A percentile compares a stretch with the other conserved stretches of the same genome.
Conservation (phyloP, 2,113 vertebrate species). For the Tympanuchus pallidicinctus region DNA sequence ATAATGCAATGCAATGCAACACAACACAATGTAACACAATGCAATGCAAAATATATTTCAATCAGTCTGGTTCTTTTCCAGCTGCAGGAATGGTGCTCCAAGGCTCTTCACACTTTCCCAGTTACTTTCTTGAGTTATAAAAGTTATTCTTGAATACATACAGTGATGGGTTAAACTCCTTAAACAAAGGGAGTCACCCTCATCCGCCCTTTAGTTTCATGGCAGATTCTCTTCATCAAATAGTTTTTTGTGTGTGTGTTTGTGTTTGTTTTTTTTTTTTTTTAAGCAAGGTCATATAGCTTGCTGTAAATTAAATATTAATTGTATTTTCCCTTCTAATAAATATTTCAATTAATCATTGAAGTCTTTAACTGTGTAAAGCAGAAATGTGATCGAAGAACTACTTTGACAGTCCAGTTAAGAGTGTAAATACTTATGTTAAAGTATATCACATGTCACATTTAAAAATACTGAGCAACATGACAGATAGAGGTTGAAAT, state of each 20-base stretch:
- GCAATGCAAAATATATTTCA: neutral
- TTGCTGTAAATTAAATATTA: neutral
- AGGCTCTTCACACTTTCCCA: neutral
- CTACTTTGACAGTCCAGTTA: neutral
- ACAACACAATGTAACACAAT: neutral
- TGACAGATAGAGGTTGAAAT: neutral
- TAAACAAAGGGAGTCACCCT: neutral
- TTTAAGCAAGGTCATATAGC: neutral
- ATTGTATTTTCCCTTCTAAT: neutral
- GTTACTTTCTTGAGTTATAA: neutral
- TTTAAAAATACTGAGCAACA: neutral
- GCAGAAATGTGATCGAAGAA: neutral
- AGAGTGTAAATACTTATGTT: neutral
- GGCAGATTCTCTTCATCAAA: neutral
- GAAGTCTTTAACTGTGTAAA: neutral
- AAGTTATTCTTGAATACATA: neutral
- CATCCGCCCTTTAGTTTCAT: neutral
- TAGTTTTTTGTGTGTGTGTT: neutral
- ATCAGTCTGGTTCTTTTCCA: neutral
- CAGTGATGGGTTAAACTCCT: neutral
- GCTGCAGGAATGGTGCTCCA: neutral
- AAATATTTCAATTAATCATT: neutral
- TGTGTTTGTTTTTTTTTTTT: neutral
- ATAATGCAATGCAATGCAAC: neutral
- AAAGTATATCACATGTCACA: neutral